Evolutionary conservation across 2,113 vertebrate genomes (phyloP).

Genomic region (Chaenogobius annularis): DNA sequence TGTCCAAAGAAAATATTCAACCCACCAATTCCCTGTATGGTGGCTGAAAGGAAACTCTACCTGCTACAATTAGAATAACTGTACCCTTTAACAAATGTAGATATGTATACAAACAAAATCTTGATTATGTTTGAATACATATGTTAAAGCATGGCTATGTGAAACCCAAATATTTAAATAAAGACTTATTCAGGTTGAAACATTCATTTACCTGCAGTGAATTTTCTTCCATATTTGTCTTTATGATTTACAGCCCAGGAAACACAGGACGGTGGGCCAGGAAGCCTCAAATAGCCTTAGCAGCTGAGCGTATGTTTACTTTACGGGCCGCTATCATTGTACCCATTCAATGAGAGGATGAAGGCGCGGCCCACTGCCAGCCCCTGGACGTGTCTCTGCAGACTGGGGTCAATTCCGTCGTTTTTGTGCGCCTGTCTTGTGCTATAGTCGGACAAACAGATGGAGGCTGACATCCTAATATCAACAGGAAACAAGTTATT

Average conservation of each 20-base stretch:
- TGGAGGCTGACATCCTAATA: conserved; percentile 51
- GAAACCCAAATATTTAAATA: not conserved
- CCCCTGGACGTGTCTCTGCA: conserved; percentile 32
- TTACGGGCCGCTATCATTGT: conserved; percentile 11
- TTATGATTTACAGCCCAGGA: conserved; percentile 27
- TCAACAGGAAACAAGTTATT: conserved; percentile 67
- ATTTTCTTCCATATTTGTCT: conserved; percentile 10
- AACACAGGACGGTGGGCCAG: conserved; percentile 13
- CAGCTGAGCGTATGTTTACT: conserved; percentile 21
- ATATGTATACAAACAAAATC: no score
- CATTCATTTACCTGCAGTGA: not conserved
- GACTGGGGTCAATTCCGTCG: conserved; percentile 14
- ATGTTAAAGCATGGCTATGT: not conserved
- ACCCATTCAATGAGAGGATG: conserved; percentile 42
- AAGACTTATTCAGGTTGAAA: conserved; percentile 1
- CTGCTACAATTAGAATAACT: no score
- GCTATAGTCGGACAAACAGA: conserved; percentile 48
- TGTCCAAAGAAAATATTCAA: no score
- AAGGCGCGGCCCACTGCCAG: conserved; percentile 44
- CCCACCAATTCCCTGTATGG: no score
- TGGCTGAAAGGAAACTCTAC: no score
- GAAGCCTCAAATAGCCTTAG: conserved; percentile 11
- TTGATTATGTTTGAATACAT: no score
- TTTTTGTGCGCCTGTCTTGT: conserved; percentile 10
- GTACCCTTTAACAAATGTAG: no score